A percentile compares a stretch with the other conserved stretches of the same genome.
These are phyloP conservation scores for Ataeniobius toweri DNA, from an alignment of 2,797 vertebrate genomes.

Conservation along the genomic window DNA sequence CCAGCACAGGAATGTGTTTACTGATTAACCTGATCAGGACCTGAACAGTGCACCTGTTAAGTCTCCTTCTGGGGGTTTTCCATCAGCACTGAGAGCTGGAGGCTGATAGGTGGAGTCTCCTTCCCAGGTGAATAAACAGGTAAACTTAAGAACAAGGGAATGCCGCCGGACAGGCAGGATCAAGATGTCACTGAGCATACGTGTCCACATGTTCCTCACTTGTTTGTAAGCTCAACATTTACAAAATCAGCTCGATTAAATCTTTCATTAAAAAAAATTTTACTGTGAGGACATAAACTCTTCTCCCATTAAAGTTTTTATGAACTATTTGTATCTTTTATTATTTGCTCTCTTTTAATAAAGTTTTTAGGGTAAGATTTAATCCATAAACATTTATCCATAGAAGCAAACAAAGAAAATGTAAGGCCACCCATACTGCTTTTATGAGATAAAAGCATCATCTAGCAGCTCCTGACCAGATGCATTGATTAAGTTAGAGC, in stretches of 20 bases:
- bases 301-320: background rate
- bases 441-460: background rate
- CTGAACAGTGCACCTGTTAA: background rate
- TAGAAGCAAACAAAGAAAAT: background rate
- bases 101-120: background rate
- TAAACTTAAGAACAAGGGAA: conserved; percentile 3
- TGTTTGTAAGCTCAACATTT: background rate
- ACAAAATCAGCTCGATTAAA: background rate
- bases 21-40: background rate
- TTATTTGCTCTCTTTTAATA: background rate
- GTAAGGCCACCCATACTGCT: background rate
- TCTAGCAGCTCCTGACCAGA: background rate
- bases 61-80: background rate
- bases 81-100: background rate
- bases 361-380: background rate
- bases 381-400: background rate
- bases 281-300: background rate
- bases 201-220: background rate
- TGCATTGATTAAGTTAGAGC: background rate
- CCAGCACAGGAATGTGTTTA: background rate
- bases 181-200: background rate
- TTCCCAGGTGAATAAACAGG: background rate
- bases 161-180: background rate
- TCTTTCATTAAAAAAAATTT: too few relatives aligned
- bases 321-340: background rate